Evolutionary conservation across 2,113 vertebrate species (phyloP).

Genomic region (Smithornis capensis): DNA sequence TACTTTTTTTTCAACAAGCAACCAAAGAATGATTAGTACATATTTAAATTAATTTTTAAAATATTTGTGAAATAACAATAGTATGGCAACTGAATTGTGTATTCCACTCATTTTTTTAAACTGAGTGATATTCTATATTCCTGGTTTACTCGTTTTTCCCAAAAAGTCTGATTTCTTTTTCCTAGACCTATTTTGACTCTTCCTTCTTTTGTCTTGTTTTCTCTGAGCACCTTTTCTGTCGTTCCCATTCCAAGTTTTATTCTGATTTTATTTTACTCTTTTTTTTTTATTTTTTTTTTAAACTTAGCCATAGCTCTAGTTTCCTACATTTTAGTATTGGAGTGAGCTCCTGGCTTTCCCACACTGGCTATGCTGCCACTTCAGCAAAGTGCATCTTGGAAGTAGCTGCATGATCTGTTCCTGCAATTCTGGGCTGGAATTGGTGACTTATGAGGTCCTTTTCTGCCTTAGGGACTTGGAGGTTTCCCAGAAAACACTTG

Average conservation of each 20-base stretch:
- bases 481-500: conserved; percentile 24
- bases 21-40: background rate
- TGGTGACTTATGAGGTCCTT: background rate
- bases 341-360: background rate
- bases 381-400: background rate
- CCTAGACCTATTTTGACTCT: background rate
- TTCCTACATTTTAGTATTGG: conserved; percentile 1
- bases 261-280: background rate
- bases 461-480: background rate
- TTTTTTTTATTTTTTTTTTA: background rate
- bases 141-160: background rate
- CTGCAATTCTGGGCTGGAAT: background rate
- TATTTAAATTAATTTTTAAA: background rate
- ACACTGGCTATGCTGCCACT: background rate
- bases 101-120: background rate
- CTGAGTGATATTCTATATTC: background rate
- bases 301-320: background rate
- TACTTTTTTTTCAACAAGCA: background rate
- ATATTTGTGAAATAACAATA: background rate
- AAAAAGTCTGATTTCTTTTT: background rate
- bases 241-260: background rate
- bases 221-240: background rate
- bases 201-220: background rate
- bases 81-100: background rate
- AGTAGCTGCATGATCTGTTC: background rate